Evolutionary conservation across 2,113 vertebrate species (phyloP).

Genomic region (Tupaia tana): DNA sequence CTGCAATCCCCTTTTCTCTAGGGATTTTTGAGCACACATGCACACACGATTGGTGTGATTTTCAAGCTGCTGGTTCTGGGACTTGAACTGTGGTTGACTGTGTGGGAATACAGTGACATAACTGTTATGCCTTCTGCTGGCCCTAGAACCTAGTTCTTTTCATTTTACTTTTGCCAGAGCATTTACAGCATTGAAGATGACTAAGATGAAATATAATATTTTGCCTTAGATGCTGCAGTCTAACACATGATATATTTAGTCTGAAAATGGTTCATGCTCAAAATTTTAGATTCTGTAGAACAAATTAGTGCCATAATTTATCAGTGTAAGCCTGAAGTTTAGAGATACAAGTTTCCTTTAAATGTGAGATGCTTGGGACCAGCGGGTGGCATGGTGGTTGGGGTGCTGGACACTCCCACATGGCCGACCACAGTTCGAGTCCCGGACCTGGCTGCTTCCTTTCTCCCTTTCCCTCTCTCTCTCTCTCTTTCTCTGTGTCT

Average conservation of each 20-base stretch:
- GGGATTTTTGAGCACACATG: no score
- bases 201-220: slow-evolving; percentile 31
- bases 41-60: no score
- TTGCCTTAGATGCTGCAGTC: slow-evolving; percentile 58
- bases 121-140: not conserved
- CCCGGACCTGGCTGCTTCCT: no score
- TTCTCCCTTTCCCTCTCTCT: no score
- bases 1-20: no score
- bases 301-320: slow-evolving; percentile 65
- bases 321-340: slow-evolving; percentile 64
- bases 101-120: no score
- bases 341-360: slow-evolving; percentile 67
- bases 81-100: no score
- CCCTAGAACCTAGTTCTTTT: slow-evolving; percentile 29
- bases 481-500: no score
- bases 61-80: no score
- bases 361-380: slow-evolving; percentile 60
- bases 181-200: slow-evolving; percentile 18
- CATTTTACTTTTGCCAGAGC: slow-evolving; percentile 21
- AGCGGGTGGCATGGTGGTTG: no score
- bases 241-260: slow-evolving; percentile 53
- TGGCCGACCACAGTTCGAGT: no score
- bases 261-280: slow-evolving; percentile 59
- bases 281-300: slow-evolving; percentile 62
- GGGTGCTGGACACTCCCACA: no score